Evolutionary conservation across 2,113 vertebrate genomes (phyloP).

Genomic region (Chinchilla lanigera): DNA sequence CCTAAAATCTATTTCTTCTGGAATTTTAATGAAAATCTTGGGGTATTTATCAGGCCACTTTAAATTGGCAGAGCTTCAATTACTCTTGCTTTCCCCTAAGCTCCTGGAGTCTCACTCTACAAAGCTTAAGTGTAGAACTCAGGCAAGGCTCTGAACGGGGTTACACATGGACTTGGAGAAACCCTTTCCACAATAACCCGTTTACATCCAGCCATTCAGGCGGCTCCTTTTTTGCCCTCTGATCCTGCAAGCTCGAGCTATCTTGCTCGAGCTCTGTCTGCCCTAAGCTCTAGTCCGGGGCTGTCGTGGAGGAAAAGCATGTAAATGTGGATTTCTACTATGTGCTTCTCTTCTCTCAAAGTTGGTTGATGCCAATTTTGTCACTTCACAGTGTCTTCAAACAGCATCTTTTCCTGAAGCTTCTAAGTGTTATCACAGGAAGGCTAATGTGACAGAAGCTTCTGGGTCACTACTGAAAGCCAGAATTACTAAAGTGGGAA

Average conservation of each 20-base stretch:
- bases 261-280: background rate
- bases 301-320: background rate
- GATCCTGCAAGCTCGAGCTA: background rate
- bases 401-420: background rate
- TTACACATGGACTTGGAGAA: background rate
- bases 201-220: background rate
- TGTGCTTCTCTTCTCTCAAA: background rate
- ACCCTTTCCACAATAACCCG: background rate
- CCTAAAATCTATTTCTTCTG: background rate
- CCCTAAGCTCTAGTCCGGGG: background rate
- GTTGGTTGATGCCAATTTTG: background rate
- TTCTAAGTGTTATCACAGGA: background rate
- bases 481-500: background rate
- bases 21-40: background rate
- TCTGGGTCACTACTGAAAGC: background rate
- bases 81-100: background rate
- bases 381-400: background rate
- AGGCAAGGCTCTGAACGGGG: background rate
- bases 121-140: background rate
- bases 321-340: background rate
- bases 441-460: background rate
- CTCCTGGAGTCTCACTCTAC: background rate
- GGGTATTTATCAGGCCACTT: background rate
- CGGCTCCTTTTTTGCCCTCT: background rate
- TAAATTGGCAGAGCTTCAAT: background rate